These are phyloP conservation scores for Strix aluco DNA, from an alignment of 2,113 vertebrate species.

Conservation along the genomic window DNA sequence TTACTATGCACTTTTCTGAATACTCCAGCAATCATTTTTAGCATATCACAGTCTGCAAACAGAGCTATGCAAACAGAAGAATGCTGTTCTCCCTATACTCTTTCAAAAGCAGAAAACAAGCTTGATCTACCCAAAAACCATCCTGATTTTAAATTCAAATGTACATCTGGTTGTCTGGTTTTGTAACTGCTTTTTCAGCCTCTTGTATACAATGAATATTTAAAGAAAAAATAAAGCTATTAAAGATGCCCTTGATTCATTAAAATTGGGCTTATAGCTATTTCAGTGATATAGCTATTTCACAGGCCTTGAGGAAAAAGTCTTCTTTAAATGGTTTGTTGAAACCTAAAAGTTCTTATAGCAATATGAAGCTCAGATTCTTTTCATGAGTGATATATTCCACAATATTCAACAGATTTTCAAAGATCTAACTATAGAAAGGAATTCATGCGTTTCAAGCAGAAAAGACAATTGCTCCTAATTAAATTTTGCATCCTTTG, in stretches of 20 bases:
- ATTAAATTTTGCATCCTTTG: background rate
- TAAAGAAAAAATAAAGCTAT: background rate
- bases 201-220: background rate
- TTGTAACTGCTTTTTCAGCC: background rate
- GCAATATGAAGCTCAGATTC: background rate
- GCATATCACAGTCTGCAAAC: background rate
- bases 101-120: conserved; percentile 8
- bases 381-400: background rate
- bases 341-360: background rate
- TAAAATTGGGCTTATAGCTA: background rate
- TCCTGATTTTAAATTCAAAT: background rate
- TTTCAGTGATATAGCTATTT: background rate
- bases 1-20: background rate
- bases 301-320: background rate
- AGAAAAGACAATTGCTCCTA: background rate
- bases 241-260: background rate
- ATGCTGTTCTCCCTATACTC: background rate
- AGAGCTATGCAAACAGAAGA: background rate
- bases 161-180: background rate
- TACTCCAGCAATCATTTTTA: background rate
- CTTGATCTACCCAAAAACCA: background rate
- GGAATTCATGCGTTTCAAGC: background rate
- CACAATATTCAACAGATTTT: background rate
- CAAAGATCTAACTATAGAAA: background rate
- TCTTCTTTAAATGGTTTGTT: background rate